phyloP scores from a whole-genome alignment of 2,888 invertebrate species.

The Kryphioiulus occultus region DNA sequence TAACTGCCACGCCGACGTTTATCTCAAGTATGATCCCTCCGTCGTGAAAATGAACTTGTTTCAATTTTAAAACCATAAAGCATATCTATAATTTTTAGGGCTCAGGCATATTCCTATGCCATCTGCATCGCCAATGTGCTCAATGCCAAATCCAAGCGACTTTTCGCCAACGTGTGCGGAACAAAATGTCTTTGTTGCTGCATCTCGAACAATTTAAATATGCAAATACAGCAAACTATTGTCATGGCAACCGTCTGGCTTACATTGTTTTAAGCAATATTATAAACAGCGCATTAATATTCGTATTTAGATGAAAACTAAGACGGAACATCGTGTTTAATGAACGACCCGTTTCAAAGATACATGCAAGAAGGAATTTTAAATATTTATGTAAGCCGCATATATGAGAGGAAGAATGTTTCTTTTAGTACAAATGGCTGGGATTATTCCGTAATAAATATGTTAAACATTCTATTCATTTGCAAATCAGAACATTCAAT shows the following conservation, averaged over 20 bases:
- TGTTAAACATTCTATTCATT: constrained; percentile 4
- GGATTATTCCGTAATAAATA: constrained; percentile 4
- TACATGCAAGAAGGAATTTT: neutral
- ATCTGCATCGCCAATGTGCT: neutral
- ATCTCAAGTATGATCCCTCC: neutral
- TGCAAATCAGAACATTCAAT: neutral
- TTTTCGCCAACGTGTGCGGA: neutral
- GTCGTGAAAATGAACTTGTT: neutral
- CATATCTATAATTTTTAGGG: neutral
- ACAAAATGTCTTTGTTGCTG: neutral
- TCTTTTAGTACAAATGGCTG: neutral
- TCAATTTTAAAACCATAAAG: neutral
- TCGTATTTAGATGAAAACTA: neutral
- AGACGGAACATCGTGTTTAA: neutral
- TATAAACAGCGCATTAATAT: constrained; percentile 20
- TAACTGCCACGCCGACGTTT: neutral
- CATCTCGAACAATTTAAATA: constrained; percentile 18
- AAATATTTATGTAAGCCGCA: neutral
- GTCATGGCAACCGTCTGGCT: neutral
- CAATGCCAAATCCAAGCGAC: neutral
- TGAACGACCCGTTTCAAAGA: neutral
- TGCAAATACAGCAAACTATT: neutral
- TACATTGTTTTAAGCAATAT: neutral
- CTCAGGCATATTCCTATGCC: neutral
- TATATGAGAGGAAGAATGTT: neutral